A percentile compares a stretch with the other conserved stretches of the same genome.
Conservation (phyloP, 92 coral and sea anemone genomes). For the Zoanthus sociatus region DNA sequence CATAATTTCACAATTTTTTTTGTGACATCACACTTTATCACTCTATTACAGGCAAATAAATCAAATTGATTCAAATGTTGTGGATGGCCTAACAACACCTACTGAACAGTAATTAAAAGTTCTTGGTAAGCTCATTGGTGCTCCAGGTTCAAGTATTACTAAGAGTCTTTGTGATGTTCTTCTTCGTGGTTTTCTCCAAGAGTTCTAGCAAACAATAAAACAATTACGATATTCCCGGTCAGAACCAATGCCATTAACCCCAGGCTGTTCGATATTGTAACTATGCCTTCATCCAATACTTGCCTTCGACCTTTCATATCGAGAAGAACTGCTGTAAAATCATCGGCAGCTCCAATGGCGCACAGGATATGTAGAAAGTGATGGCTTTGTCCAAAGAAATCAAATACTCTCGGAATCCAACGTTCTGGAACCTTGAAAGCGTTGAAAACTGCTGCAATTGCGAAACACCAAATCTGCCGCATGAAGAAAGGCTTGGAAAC, state of each 20-base stretch:
- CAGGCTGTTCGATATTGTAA: slow-evolving; percentile 71
- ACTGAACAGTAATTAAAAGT: too few species aligned
- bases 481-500: slow-evolving; percentile 78
- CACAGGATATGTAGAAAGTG: slow-evolving; percentile 92
- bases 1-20: too few species aligned
- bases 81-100: too few species aligned
- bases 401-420: slow-evolving; percentile 77
- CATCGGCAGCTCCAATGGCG: slow-evolving; percentile 85
- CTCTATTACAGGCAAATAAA: too few species aligned
- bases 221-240: slow-evolving; percentile 65
- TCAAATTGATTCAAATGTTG: too few species aligned
- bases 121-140: too few species aligned
- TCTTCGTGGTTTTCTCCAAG: slow-evolving; percentile 39
- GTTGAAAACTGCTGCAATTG: slow-evolving; percentile 85
- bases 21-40: too few species aligned
- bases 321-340: slow-evolving; percentile 75
- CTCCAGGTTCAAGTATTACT: not conserved
- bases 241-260: slow-evolving; percentile 65
- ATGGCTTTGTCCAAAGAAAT: slow-evolving; percentile 93
- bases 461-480: slow-evolving; percentile 80
- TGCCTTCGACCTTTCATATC: slow-evolving; percentile 82
- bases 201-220: slow-evolving; percentile 56
- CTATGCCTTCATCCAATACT: slow-evolving; percentile 49
- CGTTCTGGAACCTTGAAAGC: slow-evolving; percentile 87
- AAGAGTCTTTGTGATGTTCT: slow-evolving; percentile 41